Base-by-base conservation (phyloP, 2,888 invertebrate species). In the Drosophila greeni region DNA sequence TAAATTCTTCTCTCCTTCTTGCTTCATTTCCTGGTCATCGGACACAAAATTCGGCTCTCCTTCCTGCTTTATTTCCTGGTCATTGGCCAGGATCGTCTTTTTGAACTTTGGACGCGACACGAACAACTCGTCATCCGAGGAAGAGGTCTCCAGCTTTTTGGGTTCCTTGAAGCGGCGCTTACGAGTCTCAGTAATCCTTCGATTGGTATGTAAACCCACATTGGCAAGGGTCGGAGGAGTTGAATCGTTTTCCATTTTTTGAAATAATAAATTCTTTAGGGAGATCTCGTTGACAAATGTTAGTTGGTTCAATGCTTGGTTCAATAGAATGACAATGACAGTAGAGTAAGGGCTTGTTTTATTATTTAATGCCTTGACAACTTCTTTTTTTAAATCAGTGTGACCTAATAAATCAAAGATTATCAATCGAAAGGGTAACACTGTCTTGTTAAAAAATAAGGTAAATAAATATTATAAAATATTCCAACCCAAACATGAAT, bases 101-200 rank as follows among this genome's bases (percentile, higher is more conserved):
- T 8, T 48, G 12, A 76, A 79, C 11, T 53, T 51, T 0, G 78
- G 82, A 6, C 71, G 26, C 31, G 75, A 65, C 6, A 78, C 67
- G 16, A 82, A 82, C 4, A 82, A 55, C 14, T 77, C 77, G 6
- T 60, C 53, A 2, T 66, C 45, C 9, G 59, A 43, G 0, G 33
- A 9, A 5, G 11, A 18, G 1, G 11, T 0, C 18, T 3, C 45
- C 24, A 51, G 39, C 14, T 54, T 60, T 0, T 37, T 45, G 0
- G 51, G 47, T 33, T 42, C 60, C 24, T 42, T 42, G n/a, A 39
- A n/a, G 16, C 49, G 47, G n/a, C 37, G 48, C 1, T 53, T 39
- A 14, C 24, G 36, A 4, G 31, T 33, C 18, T 52, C 40, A 1
- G 42, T n/a, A 52, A 68, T 20, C 14, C 29, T 40, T 37, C 29